phyloP scores from a whole-genome alignment of 2,113 vertebrate genomes.

The Heterotis niloticus region DNA sequence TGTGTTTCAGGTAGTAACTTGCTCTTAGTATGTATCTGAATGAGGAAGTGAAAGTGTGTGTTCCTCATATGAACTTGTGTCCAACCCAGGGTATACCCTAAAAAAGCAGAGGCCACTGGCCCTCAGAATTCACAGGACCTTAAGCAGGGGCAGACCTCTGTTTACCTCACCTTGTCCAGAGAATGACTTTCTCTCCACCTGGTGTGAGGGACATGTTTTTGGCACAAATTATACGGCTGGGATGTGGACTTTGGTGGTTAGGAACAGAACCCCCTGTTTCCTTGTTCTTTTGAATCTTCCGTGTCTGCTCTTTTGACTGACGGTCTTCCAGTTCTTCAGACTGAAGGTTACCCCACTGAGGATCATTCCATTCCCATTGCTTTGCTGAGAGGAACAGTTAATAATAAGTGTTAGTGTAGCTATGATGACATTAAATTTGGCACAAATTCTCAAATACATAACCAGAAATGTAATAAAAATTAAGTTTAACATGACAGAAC shows the following conservation, averaged over 20 bases:
- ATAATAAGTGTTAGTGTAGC: no score
- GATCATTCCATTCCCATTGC: no score
- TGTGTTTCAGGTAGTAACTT: no score
- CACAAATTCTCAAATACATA: not conserved
- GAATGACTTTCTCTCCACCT: constrained; percentile 74
- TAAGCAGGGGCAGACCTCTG: not conserved
- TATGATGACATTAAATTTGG: not conserved
- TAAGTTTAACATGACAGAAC: no score
- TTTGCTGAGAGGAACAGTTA: no score
- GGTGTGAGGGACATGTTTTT: constrained; percentile 80
- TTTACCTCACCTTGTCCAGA: constrained; percentile 81
- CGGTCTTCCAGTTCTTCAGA: not conserved
- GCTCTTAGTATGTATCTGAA: no score
- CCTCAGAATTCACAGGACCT: not conserved
- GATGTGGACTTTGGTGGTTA: not conserved
- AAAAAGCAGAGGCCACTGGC: no score
- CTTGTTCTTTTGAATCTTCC: constrained; percentile 5
- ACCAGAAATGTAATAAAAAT: not conserved
- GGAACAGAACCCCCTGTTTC: not conserved
- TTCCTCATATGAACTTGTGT: no score
- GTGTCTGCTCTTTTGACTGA: not conserved
- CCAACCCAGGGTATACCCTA: no score
- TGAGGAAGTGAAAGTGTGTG: no score
- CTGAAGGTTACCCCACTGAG: no score
- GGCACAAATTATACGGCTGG: constrained; percentile 65